phyloP scores from a whole-genome alignment of 2,113 vertebrate genomes.

The Calidris pygmaea region DNA sequence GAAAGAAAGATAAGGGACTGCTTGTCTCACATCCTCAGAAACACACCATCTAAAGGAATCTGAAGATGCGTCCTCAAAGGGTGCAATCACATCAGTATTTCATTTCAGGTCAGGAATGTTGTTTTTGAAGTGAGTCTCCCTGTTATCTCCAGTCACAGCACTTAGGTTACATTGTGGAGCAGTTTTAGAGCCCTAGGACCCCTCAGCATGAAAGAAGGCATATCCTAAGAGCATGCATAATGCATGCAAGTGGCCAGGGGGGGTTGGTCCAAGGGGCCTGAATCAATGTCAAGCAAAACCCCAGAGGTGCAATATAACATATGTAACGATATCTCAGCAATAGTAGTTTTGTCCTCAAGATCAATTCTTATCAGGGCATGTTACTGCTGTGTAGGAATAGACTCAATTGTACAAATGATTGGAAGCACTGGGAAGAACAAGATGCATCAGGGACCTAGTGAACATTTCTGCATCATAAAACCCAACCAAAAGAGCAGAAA shows the following conservation, averaged over 20 bases:
- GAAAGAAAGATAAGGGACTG: not conserved
- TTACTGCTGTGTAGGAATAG: not conserved
- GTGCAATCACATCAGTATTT: not conserved
- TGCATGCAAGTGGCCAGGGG: fast-evolving
- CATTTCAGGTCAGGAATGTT: not conserved
- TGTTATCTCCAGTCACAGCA: not conserved
- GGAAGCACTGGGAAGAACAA: not conserved
- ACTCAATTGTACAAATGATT: not conserved
- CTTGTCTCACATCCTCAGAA: not conserved
- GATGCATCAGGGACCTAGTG: not conserved
- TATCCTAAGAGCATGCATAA: not conserved
- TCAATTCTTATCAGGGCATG: not conserved
- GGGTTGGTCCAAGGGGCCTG: not conserved
- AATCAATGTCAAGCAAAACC: not conserved
- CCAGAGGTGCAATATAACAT: not conserved
- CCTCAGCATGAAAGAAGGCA: not conserved
- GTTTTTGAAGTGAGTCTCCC: not conserved
- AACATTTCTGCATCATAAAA: not conserved
- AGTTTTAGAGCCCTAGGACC: not conserved
- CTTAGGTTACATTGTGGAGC: not conserved
- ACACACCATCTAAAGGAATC: not conserved
- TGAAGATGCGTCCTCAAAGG: not conserved
- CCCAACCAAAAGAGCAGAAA: not conserved
- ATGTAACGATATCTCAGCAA: not conserved
- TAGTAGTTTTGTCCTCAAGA: not conserved